Conservation (phyloP, 2,797 vertebrate species). For the Notolepis coatsorum region DNA sequence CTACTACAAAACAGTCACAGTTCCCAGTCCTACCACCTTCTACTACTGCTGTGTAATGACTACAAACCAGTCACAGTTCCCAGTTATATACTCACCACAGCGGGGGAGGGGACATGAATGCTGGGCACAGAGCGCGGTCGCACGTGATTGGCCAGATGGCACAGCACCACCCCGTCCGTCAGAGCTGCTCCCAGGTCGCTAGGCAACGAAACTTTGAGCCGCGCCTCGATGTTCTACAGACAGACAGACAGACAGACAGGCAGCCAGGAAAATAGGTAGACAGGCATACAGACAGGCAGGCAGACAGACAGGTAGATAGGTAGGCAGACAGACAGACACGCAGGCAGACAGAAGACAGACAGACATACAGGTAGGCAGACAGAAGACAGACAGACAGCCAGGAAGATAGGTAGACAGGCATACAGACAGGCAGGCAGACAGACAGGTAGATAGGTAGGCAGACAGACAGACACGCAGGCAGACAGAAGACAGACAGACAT, state of each 20-base stretch:
- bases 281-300: not conserved
- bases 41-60: no score
- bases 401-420: not conserved
- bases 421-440: not conserved
- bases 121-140: constrained; percentile 96
- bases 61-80: not conserved
- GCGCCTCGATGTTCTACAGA: constrained; percentile 91
- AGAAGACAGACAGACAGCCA: no score
- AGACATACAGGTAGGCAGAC: not conserved
- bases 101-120: constrained; percentile 97
- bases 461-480: no score
- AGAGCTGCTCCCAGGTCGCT: constrained; percentile 92
- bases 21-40: no score
- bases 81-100: constrained; percentile 87
- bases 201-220: constrained; percentile 93
- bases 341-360: no score
- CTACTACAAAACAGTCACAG: no score
- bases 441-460: not conserved
- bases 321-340: no score
- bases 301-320: not conserved
- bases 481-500: no score
- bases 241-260: constrained; percentile 4
- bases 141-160: constrained; percentile 97
- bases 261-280: no score
- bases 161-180: constrained; percentile 96